Base-by-base conservation (phyloP, 2,888 invertebrate species). In the Notodonta dromedarius region DNA sequence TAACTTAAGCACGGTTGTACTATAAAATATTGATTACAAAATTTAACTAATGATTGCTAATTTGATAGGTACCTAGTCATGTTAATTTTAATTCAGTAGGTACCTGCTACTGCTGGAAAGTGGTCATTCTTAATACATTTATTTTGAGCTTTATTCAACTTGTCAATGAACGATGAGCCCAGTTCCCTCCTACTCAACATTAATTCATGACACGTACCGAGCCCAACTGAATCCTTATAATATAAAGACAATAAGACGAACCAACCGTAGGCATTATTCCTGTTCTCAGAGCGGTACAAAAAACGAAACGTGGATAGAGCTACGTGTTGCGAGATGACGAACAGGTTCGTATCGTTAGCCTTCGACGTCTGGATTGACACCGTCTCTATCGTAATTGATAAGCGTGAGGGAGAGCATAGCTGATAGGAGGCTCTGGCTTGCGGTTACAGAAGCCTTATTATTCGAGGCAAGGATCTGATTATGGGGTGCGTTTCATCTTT, bases 361-460 rank as follows among this genome's bases (percentile, higher is more conserved):
- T 69, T 71, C 70, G 65, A 71, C 71, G 70, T 65, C 64, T 62
- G 73, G 74, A 77, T 76, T 74, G 74, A 80, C 74, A 59, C 63
- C 55, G 63, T 82, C 78, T 67, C 68, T 75, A 61, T 77, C 71
- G 32, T 40, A 16, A 56, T 62, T 63, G 51, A 57, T 46, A 44
- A 7, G 68, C 62, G 66, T 60, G 78, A 83, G 65, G 57, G 63
- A 64, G 81, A 83, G 60, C 61, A 77, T 68, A 69, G 64, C 69
- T 67, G 61, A 61, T 73, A 66, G 62, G 56, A 57, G 56, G 65
- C 69, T 64, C 69, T 62, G 65, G 69, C 72, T 83, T 90, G 91
- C 80, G 91, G 91, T 90, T 78, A 77, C 76, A 71, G 88, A 91
- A 90, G 88, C 89, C 89, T 82, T 89, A 87, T 75, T 78, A 72